A percentile compares a stretch with the other conserved stretches of the same genome.
Conservation (phyloP, 2,113 vertebrate species). For the Melanerpes aurifrons region DNA sequence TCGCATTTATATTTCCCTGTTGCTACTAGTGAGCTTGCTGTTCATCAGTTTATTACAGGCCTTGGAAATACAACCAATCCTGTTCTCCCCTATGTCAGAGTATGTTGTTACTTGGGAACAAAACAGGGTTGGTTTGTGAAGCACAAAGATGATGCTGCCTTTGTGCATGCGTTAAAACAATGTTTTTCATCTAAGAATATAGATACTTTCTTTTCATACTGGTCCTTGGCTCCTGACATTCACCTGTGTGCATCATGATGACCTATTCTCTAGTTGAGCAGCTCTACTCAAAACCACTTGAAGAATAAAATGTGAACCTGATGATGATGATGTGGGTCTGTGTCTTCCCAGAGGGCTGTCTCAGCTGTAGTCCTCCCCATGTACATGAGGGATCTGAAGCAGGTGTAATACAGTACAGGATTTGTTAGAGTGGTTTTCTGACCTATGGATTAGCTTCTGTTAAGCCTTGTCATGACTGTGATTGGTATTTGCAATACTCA, state of each 20-base stretch:
- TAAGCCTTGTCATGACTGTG: background rate
- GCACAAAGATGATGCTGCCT: background rate
- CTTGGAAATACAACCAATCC: background rate
- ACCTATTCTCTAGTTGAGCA: background rate
- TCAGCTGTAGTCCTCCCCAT: background rate
- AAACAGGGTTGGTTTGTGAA: background rate
- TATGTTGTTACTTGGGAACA: background rate
- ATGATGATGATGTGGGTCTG: background rate
- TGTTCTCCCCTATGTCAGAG: background rate
- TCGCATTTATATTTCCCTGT: background rate
- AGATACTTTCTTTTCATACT: background rate
- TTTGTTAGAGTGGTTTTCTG: background rate
- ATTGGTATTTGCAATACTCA: background rate
- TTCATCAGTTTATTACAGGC: background rate
- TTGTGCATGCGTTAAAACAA: background rate
- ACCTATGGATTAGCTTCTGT: fast-evolving
- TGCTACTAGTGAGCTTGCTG: background rate
- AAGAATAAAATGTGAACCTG: background rate
- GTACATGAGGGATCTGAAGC: background rate
- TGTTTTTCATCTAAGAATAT: background rate
- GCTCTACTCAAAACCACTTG: background rate
- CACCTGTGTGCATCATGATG: background rate
- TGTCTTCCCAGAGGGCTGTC: background rate
- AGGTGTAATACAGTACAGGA: background rate
- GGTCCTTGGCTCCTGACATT: background rate